Conservation (phyloP, 2,888 invertebrate species). For the Acrobasis suavella region DNA sequence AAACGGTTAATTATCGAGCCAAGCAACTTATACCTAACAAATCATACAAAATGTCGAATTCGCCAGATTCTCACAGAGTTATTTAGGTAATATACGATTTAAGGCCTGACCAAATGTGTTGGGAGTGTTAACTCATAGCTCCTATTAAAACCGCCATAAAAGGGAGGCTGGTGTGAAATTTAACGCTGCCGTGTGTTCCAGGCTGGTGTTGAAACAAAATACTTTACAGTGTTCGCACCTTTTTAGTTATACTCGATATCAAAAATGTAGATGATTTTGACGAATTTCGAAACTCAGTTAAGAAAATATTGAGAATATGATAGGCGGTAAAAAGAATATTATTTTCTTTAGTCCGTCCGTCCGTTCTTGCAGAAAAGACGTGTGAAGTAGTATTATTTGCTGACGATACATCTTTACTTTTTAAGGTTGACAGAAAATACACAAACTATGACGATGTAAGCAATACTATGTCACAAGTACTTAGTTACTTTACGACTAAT, state of each 20-base stretch:
- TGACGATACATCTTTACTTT: too few relatives aligned
- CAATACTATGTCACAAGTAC: too few relatives aligned
- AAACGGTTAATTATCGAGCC: too few relatives aligned
- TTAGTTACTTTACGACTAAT: too few relatives aligned
- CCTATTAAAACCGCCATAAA: conserved; percentile 16
- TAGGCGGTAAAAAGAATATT: too few relatives aligned
- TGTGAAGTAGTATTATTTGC: too few relatives aligned
- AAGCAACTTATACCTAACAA: background rate
- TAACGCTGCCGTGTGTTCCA: conserved; percentile 12
- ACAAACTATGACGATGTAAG: too few relatives aligned
- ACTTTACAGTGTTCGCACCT: background rate
- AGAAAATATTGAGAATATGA: too few relatives aligned
- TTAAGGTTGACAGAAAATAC: too few relatives aligned
- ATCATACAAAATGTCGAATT: background rate
- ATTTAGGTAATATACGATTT: conserved; percentile 8
- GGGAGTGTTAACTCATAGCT: conserved; percentile 12
- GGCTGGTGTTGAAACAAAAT: conserved; percentile 13
- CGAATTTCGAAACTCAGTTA: background rate
- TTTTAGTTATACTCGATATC: background rate
- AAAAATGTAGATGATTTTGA: background rate
- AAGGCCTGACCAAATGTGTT: conserved; percentile 13
- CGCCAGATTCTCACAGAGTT: background rate
- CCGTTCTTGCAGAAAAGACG: too few relatives aligned
- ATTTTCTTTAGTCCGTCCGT: too few relatives aligned
- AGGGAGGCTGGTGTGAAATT: conserved; percentile 13